Conservation (phyloP, 1,140 invertebrate genomes). For the Ceratina japonica region DNA sequence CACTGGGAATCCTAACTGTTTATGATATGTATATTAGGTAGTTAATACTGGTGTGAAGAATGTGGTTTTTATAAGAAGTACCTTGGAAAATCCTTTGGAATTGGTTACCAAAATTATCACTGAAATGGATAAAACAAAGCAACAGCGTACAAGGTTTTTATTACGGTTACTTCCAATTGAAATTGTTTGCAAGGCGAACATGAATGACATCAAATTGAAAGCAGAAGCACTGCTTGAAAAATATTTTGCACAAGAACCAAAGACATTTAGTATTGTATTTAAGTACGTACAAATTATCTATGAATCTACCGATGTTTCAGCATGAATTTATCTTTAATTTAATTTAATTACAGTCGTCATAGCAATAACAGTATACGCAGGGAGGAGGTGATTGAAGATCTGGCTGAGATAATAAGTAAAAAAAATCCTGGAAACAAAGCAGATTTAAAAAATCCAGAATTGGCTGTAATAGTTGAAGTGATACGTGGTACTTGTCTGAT, state of each 20-base stretch:
- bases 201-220: constrained; percentile 85
- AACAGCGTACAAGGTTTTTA: constrained; percentile 86
- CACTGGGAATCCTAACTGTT: not conserved
- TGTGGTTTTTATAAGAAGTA: constrained; percentile 90
- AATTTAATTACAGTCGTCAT: constrained; percentile 80
- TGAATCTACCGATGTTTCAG: not conserved
- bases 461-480: constrained; percentile 89
- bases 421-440: constrained; percentile 42
- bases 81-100: constrained; percentile 85
- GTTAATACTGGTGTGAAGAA: constrained; percentile 90
- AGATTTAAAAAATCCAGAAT: constrained; percentile 84
- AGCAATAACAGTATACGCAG: constrained; percentile 88
- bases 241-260: constrained; percentile 86
- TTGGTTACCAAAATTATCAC: constrained; percentile 86
- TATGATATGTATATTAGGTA: constrained; percentile 74
- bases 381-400: constrained; percentile 84
- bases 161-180: constrained; percentile 90
- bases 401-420: constrained; percentile 83
- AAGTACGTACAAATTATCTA: constrained; percentile 79
- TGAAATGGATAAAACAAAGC: constrained; percentile 84
- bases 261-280: constrained; percentile 88
- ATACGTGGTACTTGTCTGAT: constrained; percentile 85
- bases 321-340: not conserved
- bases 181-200: constrained; percentile 88
- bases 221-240: constrained; percentile 85